Evolutionary conservation across 2,113 vertebrate species (phyloP).

Genomic region (Amazona vittata): DNA sequence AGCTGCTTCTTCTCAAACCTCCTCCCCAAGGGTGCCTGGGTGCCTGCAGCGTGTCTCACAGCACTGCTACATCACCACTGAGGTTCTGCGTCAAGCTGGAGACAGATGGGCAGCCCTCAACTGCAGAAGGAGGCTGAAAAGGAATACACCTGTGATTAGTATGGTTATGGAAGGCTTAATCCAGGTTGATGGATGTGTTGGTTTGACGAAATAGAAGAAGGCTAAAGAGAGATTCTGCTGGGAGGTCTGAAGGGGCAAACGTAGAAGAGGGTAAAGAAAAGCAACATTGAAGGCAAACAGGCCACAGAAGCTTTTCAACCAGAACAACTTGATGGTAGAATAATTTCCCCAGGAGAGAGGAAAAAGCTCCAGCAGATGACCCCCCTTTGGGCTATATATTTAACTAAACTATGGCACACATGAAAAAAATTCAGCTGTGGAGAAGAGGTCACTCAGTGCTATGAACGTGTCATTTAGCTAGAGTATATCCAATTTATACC

Average conservation of each 20-base stretch:
- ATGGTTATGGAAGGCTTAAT: not conserved
- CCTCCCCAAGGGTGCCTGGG: not conserved
- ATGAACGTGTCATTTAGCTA: conserved; percentile 27
- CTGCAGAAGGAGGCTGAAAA: not conserved
- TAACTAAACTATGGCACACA: conserved; percentile 21
- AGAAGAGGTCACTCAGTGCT: conserved; percentile 38
- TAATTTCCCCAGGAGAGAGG: conserved; percentile 18
- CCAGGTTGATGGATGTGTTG: not conserved
- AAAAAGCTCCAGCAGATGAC: not conserved
- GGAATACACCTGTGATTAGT: not conserved
- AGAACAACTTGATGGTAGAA: conserved; percentile 6
- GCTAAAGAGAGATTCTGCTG: not conserved
- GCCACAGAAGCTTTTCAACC: not conserved
- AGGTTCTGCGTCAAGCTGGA: accelerated
- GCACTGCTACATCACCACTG: not conserved
- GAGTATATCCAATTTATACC: conserved; percentile 27
- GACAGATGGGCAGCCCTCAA: not conserved
- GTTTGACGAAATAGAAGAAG: not conserved
- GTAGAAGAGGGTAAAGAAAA: not conserved
- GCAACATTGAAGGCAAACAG: not conserved
- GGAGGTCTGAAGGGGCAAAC: not conserved
- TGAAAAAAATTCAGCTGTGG: conserved; percentile 4
- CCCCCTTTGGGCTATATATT: not conserved
- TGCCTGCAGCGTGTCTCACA: not conserved
- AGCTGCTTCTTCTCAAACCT: not conserved